Conservation (phyloP, 2,888 invertebrate species). For the Drosophila melanosoma region DNA sequence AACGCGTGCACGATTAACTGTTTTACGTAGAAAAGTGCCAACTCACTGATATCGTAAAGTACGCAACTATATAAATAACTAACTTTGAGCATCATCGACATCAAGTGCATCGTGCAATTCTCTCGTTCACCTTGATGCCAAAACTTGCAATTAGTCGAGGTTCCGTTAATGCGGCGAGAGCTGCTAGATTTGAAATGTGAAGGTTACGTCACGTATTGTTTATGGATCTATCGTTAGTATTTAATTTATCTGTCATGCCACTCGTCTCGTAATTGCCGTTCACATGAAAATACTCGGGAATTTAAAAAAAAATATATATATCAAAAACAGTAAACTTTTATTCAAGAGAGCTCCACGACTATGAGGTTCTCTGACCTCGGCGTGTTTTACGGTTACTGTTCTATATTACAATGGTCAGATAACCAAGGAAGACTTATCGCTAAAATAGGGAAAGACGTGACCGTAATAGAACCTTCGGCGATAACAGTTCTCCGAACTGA, state of each 20-base stretch:
- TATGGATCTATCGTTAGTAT: slow-evolving; percentile 34
- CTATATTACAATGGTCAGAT: no score
- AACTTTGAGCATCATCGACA: neutral
- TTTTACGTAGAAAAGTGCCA: neutral
- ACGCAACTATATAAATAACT: neutral
- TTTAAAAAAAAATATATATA: neutral
- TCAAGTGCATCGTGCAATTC: slow-evolving; percentile 28
- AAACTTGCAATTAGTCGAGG: slow-evolving; percentile 12
- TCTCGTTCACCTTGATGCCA: slow-evolving; percentile 47
- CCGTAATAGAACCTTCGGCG: no score
- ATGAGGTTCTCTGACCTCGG: neutral
- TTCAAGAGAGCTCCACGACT: neutral
- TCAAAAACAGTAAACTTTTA: neutral
- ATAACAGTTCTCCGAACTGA: no score
- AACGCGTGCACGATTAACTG: neutral
- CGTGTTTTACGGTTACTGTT: neutral
- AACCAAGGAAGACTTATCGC: no score
- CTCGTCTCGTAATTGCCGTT: slow-evolving; percentile 32
- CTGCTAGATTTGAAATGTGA: slow-evolving; percentile 13
- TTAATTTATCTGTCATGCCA: slow-evolving; percentile 32
- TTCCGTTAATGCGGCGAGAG: slow-evolving; percentile 17
- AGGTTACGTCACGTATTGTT: slow-evolving; percentile 34
- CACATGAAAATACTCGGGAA: slow-evolving; percentile 5
- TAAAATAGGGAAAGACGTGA: no score
- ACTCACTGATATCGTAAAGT: neutral